Base-by-base conservation (phyloP, 2,113 vertebrate genomes). In the Engraulis encrasicolus region DNA sequence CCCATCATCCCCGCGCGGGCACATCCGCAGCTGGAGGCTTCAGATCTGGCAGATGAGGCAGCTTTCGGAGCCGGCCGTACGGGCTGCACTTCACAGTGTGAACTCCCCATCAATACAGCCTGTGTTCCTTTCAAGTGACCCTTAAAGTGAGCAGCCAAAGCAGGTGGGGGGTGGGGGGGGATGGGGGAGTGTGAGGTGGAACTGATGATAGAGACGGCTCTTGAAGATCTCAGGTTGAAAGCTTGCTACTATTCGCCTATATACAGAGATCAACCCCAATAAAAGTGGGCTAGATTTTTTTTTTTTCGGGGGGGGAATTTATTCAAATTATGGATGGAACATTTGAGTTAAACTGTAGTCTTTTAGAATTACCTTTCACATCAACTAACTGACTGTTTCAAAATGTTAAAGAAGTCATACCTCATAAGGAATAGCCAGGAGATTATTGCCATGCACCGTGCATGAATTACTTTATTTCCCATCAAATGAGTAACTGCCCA, bases 51-150 rank as follows among this genome's bases (percentile, higher is more conserved):
- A 74, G 66, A 74, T 74, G 66, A 74, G 31, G 27, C 66, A 74
- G 66, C 66, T 74, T n/a, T n/a, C n/a, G n/a, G n/a, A n/a, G n/a
- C n/a, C n/a, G 66, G 66, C 12, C 66, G 17, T 74, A 74, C 66
- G 15, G 23, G 31, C 66, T 0, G 27, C 66, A 34, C 66, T 74
- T 31, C 66, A 34, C 66, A 74, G 66, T 74, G 27, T 74, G 66
- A 74, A 74, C 66, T 74, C 66, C 27, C 66, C 66, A 74, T 74
- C 66, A 74, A 74, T 74, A 74, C 66, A 74, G 66, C 66, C 66
- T 74, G 66, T 74, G 66, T 74, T 74, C 66, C 66, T 74, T 74
- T 74, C 66, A 74, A 74, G 66, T 74, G 66, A 74, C 66, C 66
- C 66, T 74, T 74, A 34, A 74, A 74, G 66, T 34, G 66, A 34